Base-by-base conservation (phyloP, 1,140 invertebrate genomes). In the Ceratina calcarata region DNA sequence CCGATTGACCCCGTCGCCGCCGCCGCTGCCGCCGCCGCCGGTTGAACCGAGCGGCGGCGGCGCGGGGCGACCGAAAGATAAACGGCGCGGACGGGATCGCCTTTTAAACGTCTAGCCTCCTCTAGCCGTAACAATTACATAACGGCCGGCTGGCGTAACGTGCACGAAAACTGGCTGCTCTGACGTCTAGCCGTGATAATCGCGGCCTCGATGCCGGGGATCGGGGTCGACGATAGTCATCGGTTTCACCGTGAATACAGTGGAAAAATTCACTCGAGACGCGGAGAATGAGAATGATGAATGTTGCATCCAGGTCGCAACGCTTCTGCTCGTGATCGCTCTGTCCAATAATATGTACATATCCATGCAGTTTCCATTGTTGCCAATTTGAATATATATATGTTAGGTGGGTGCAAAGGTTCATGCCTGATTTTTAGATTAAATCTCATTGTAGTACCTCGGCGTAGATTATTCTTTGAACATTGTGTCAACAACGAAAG, bases 261-360 rank as follows among this genome's bases (percentile, higher is more conserved):
- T 32, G 69, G 69, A 62, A 70, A 77, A 77, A 70, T 77, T 22
- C 49, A 78, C 53, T 12, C 3, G 20, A 18, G 18, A 55, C 55
- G 55, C 2, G 6, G 37, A 45, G 37, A 45, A 45, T 45, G 55
- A n/a, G 55, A 57, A 16, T n/a, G 55, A 57, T 82, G 72, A 79
- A 82, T 86, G 67, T 86, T 82, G 53, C 75, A 79, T 86, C 55
- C 58, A 82, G 84, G 76, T 84, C 82, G 75, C 65, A 78, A 32
- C 27, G 27, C 27, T 32, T 81, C 62, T 45, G 70, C 12, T 60
- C 27, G 16, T 6, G 16, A 7, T 20, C 2, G 22, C 3, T 7
- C 18, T 10, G 1, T 18, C 16, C n/a, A 16, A 32, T 27, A 10
- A 53, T 20, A 37, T 7, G 58, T 16, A 7, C 16, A 45, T 45